phyloP scores from a whole-genome alignment of 2,113 vertebrate genomes.

The Rhabdomys dilectus region DNA sequence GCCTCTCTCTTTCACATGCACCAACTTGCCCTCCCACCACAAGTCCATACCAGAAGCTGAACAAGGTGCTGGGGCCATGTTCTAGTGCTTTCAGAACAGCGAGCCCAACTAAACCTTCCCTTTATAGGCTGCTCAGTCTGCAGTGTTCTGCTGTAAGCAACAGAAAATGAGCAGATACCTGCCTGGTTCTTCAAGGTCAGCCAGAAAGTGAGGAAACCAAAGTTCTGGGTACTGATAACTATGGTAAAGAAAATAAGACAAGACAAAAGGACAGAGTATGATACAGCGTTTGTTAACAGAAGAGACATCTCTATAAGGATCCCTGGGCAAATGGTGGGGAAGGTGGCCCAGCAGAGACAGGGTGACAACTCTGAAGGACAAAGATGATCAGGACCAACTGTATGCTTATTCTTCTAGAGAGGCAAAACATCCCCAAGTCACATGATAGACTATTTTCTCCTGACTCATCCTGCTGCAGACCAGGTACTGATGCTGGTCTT shows the following conservation, averaged over 20 bases:
- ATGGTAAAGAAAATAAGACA: not conserved
- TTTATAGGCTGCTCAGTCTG: not conserved
- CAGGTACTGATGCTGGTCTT: not conserved
- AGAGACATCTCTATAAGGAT: not conserved
- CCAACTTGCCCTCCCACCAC: no score
- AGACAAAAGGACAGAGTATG: not conserved
- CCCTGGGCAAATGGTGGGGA: not conserved
- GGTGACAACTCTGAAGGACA: not conserved
- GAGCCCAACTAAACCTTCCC: not conserved
- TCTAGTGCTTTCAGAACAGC: not conserved
- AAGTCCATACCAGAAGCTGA: not conserved
- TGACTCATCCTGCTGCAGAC: not conserved
- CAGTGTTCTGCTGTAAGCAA: not conserved
- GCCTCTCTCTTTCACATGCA: not conserved
- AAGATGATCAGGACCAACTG: not conserved
- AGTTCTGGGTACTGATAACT: not conserved
- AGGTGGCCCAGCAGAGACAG: not conserved
- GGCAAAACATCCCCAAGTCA: constrained; percentile 54
- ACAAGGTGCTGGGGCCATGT: not conserved
- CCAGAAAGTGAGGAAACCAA: not conserved
- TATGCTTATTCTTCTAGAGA: constrained; percentile 55
- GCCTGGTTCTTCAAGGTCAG: not conserved
- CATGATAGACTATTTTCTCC: not conserved
- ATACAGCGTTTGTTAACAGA: not conserved
- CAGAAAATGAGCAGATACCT: not conserved